Evolutionary conservation across 2,797 vertebrate species (phyloP), one percentile per base, ranked within the genome.

Genomic region (Oreochromis grahami): DNA sequence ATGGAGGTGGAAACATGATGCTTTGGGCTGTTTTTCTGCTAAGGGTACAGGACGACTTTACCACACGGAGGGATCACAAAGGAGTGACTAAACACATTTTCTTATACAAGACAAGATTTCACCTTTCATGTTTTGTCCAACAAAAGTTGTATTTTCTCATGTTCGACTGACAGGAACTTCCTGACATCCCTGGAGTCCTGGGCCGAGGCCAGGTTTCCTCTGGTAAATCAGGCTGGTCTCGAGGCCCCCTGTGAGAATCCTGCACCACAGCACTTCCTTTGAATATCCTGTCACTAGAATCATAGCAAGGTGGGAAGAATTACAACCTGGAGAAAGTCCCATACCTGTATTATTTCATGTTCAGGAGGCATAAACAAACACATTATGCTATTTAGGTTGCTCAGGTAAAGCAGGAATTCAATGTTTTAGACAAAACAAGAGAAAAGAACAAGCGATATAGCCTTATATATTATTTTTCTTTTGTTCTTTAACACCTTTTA

Each of bases 221-320:
- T 65, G 12, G 60, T 65, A 65, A 65, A 21, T 65, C 34, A 65
- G 38, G 19, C 10, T 38, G 21, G 0, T 65, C 34, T 65, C 1
- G 4, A 63, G 60, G 58, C 6, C 3, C 58, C 19, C 58, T 38
- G 60, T 65, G 34, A 65, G 19, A 65, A 21, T 65, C 34, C 19
- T 1, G 60, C 19, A 65, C 10, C 8, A 58, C 58, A 63, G 1
- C 58, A 5, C 9, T 6, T 7, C 29, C 29, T 1, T 19, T 36
- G 6, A 63, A n/a, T 63, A 8, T 13, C 10, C 58, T 8, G 2
- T 38, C 60, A 38, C 34, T 21, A 3, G 34, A 65, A 21, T 63
- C 19, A 63, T 38, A 63, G 19, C 58, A 63, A 38, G 58, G 58
- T 38, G 58, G 34, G 58, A 63, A 63, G 58, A 63, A 63, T 63